phyloP scores from a whole-genome alignment of 2,113 vertebrate genomes.

The Uria aalge region DNA sequence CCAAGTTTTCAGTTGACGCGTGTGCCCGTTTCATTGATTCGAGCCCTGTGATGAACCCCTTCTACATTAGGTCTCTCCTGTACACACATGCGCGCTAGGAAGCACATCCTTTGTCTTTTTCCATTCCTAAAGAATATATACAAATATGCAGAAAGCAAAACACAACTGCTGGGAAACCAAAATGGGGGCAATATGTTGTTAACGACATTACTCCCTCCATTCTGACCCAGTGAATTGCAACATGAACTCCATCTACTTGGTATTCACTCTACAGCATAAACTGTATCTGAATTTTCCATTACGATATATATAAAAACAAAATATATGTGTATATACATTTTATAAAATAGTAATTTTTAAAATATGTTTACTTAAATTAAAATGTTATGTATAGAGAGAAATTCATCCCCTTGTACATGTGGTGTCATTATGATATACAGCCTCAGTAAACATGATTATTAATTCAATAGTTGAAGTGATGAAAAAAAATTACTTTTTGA shows the following conservation, averaged over 20 bases:
- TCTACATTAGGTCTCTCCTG: not conserved
- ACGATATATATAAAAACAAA: not conserved
- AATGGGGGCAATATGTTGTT: not conserved
- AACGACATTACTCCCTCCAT: not conserved
- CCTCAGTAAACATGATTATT: not conserved
- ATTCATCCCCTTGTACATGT: not conserved
- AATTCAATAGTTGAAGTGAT: not conserved
- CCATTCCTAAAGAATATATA: not conserved
- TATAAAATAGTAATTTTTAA: not conserved
- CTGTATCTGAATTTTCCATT: not conserved
- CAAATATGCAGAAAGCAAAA: not conserved
- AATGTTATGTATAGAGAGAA: not conserved
- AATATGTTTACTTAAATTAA: not conserved
- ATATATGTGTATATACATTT: not conserved
- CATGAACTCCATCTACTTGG: not conserved
- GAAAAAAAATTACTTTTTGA: not conserved
- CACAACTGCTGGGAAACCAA: not conserved
- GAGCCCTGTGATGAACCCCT: rapidly evolving
- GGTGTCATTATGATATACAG: not conserved
- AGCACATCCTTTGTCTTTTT: not conserved
- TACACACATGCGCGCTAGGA: not conserved
- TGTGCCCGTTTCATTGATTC: not conserved
- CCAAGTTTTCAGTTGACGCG: not conserved
- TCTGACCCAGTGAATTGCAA: not conserved
- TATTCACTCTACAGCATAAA: not conserved